A percentile compares a stretch with the other conserved stretches of the same genome.
Conservation (phyloP, 2,113 vertebrate species). For the Scomber japonicus region DNA sequence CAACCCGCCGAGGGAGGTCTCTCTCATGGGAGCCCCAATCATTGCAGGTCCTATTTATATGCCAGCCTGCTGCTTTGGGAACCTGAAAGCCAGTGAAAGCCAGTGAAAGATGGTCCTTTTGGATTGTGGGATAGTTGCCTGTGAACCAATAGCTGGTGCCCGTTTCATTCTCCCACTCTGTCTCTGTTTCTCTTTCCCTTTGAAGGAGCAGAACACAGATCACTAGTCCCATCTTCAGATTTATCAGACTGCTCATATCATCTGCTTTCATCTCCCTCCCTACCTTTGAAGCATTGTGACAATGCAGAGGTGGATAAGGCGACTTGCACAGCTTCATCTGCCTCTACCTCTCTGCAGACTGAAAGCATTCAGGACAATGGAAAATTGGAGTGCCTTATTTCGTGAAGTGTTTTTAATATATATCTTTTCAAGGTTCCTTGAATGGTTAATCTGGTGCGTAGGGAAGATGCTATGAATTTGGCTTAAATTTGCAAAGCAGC, state of each 20-base stretch:
- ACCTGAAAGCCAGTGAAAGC: constrained; percentile 55
- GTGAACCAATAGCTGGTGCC: constrained; percentile 62
- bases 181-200: constrained; percentile 46
- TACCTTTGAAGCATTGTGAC: constrained; percentile 75
- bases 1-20: constrained; percentile 21
- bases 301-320: constrained; percentile 73
- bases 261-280: constrained; percentile 59
- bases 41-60: constrained; percentile 37
- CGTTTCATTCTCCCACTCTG: constrained; percentile 48
- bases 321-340: constrained; percentile 71
- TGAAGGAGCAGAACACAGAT: constrained; percentile 67
- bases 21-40: constrained; percentile 24
- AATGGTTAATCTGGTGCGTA: constrained; percentile 57
- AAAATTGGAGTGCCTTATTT: constrained; percentile 73
- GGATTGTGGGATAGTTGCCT: constrained; percentile 60
- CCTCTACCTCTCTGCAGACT: constrained; percentile 68
- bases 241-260: constrained; percentile 67
- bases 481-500: constrained; percentile 60
- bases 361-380: constrained; percentile 68
- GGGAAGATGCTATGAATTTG: constrained; percentile 63
- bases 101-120: constrained; percentile 49
- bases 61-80: constrained; percentile 54
- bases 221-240: constrained; percentile 65
- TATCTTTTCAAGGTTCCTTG: constrained; percentile 64
- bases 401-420: constrained; percentile 67